Evolutionary conservation across 2,888 invertebrate genomes (phyloP).

Genomic region (Leptinotarsa juncta): DNA sequence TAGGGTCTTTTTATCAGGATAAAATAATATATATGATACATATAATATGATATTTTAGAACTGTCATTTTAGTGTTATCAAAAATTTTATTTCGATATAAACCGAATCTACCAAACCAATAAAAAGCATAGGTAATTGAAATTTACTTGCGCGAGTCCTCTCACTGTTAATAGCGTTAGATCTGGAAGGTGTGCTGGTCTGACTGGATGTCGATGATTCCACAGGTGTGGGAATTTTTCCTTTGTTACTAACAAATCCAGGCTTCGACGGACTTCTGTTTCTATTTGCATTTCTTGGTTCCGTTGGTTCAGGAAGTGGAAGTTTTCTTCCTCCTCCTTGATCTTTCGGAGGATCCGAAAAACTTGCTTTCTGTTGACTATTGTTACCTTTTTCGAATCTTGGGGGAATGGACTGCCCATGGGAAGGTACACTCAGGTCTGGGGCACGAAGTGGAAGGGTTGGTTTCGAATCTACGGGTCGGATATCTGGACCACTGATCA

Average conservation of each 20-base stretch:
- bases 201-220: not conserved
- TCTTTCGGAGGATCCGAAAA: not conserved
- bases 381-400: not conserved
- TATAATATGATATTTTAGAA: no score
- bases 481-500: not conserved
- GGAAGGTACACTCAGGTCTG: not conserved
- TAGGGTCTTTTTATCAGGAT: no score
- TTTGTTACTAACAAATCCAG: not conserved
- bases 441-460: not conserved
- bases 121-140: not conserved
- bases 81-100: not conserved
- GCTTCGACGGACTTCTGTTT: not conserved
- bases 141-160: not conserved
- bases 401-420: not conserved
- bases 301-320: not conserved
- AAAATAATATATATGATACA: no score
- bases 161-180: not conserved
- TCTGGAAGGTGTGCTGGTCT: not conserved
- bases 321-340: not conserved
- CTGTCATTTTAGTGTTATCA: not conserved
- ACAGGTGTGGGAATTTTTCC: not conserved
- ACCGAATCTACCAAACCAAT: not conserved
- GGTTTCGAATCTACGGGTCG: no score
- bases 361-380: not conserved
- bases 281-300: not conserved